phyloP scores from a whole-genome alignment of 2,888 invertebrate genomes.

The Cantharis flavilabris region DNA sequence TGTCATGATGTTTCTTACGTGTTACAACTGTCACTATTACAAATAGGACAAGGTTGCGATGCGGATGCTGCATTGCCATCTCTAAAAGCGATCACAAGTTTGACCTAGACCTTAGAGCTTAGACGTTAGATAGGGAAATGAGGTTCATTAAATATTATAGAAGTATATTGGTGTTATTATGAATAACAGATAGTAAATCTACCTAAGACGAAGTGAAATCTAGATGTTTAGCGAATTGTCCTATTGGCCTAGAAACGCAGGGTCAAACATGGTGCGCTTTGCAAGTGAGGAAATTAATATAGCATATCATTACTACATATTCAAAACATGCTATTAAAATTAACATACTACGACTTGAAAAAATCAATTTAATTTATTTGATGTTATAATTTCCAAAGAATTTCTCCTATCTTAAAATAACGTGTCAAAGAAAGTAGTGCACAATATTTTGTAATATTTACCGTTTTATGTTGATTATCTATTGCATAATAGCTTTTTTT shows the following conservation, averaged over 20 bases:
- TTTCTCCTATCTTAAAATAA: constrained; percentile 10
- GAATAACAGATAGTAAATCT: constrained; percentile 43
- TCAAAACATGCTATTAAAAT: constrained; percentile 11
- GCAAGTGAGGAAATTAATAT: constrained; percentile 22
- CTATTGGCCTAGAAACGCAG: constrained; percentile 45
- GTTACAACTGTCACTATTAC: constrained; percentile 18
- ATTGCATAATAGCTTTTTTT: constrained; percentile 3
- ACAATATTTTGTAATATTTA: constrained; percentile 8
- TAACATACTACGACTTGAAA: neutral
- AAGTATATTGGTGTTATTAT: constrained; percentile 34
- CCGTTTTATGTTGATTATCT: neutral
- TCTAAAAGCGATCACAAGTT: constrained; percentile 19
- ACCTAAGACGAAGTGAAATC: constrained; percentile 45
- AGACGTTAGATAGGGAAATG: constrained; percentile 18
- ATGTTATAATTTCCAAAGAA: neutral
- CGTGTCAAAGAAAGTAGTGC: constrained; percentile 15
- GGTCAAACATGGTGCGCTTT: constrained; percentile 38
- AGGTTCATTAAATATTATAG: constrained; percentile 34
- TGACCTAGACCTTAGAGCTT: constrained; percentile 30
- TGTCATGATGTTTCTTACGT: constrained; percentile 21
- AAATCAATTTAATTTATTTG: neutral
- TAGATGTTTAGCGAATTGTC: constrained; percentile 44
- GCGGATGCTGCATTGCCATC: constrained; percentile 26
- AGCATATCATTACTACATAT: constrained; percentile 13
- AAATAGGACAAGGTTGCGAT: constrained; percentile 31